Percentiles rank a stretch among this genome's conserved stretches.
These are phyloP conservation scores for Melitaea cinxia DNA, from an alignment of 1,140 invertebrate genomes.

Conservation along the genomic window DNA sequence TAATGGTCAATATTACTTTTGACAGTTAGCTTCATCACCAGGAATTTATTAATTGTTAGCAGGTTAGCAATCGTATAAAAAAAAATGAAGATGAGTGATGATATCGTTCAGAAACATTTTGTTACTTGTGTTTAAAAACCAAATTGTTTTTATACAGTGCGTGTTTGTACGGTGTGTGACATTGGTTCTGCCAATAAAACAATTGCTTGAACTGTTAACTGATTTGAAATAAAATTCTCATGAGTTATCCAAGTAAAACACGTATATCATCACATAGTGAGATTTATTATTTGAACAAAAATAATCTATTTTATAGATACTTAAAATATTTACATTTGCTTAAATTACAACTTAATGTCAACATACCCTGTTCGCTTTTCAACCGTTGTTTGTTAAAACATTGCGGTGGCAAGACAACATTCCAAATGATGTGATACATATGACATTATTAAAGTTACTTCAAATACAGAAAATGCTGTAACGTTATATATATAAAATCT, in stretches of 20 bases:
- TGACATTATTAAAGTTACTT: conserved; percentile 27
- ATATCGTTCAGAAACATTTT: no score
- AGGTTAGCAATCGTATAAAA: no score
- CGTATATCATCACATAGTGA: conserved; percentile 69
- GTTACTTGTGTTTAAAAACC: no score
- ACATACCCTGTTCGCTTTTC: conserved; percentile 80
- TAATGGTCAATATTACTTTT: no score
- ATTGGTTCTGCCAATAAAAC: no score
- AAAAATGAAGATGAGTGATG: no score
- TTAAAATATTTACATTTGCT: conserved; percentile 79
- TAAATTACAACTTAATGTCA: conserved; percentile 74
- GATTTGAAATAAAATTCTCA: background rate
- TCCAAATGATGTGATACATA: conserved; percentile 33
- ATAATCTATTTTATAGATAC: conserved; percentile 73
- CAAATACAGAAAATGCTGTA: conserved; percentile 27
- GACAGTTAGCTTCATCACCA: no score
- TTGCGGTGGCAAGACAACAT: conserved; percentile 61
- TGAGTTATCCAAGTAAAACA: conserved; percentile 40
- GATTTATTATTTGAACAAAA: conserved; percentile 80
- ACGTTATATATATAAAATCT: conserved; percentile 20
- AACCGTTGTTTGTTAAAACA: conserved; percentile 70
- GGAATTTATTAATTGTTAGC: no score
- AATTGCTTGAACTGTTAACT: no score
- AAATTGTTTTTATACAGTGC: no score
- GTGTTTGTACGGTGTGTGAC: no score